These are phyloP conservation scores for Typhlomys cinereus DNA, from an alignment of 2,113 vertebrate genomes.

Conservation along the genomic window DNA sequence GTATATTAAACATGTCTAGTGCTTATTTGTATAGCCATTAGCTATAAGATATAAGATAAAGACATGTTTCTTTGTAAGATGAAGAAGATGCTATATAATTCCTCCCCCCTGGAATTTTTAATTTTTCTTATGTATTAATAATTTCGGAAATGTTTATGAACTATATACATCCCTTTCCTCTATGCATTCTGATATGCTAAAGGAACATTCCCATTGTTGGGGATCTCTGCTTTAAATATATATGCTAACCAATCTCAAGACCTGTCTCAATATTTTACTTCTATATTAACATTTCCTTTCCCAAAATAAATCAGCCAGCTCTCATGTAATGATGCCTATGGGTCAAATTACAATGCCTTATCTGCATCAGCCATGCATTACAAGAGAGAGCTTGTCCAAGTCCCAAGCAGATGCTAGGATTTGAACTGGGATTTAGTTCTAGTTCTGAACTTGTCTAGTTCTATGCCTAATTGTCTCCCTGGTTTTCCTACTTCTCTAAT, in stretches of 20 bases:
- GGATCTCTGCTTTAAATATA: neutral
- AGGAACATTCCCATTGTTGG: neutral
- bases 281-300: neutral
- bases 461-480: neutral
- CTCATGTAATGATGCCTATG: neutral
- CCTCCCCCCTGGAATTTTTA: neutral
- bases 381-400: neutral
- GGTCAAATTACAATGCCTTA: neutral
- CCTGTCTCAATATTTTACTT: neutral
- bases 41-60: neutral
- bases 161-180: neutral
- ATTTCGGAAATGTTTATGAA: neutral
- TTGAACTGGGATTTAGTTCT: neutral
- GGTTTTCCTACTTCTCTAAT: neutral
- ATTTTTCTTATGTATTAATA: neutral
- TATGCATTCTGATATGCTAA: neutral
- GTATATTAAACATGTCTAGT: neutral
- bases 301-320: neutral
- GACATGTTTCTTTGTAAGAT: neutral
- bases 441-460: neutral
- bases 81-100: neutral
- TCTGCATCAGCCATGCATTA: neutral
- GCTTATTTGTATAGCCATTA: neutral
- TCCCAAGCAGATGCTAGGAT: neutral
- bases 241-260: neutral